phyloP scores from a whole-genome alignment of 2,888 invertebrate genomes.

The Hyalella azteca region DNA sequence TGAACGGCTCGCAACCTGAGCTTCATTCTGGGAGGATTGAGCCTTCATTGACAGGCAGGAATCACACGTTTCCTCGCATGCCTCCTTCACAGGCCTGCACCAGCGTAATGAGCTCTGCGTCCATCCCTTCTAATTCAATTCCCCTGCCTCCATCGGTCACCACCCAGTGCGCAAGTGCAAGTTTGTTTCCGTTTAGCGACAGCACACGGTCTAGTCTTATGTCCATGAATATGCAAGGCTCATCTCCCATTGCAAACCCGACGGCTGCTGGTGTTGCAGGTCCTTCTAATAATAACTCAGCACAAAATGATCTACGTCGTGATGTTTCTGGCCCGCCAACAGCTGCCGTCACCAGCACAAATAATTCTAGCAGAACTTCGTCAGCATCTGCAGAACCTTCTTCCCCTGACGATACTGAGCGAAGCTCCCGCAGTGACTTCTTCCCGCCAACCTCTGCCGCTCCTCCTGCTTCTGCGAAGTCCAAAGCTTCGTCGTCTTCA shows the following conservation, averaged over 20 bases:
- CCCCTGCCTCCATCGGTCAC: conserved; percentile 1
- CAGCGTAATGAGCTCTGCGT: background rate
- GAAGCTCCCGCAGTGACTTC: background rate
- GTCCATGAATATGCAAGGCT: no score
- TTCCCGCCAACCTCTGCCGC: background rate
- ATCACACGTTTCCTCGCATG: background rate
- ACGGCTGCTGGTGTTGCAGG: no score
- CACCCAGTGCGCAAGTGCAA: background rate
- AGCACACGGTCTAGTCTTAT: background rate
- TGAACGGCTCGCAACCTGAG: no score
- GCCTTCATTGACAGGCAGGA: background rate
- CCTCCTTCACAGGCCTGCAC: background rate
- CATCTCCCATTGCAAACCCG: no score
- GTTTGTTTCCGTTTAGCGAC: background rate
- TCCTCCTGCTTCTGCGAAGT: background rate
- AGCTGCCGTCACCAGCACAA: no score
- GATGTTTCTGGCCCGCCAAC: no score
- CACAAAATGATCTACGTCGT: no score
- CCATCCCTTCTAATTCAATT: background rate
- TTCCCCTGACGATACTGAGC: background rate
- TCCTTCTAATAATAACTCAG: no score
- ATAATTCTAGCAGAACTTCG: background rate
- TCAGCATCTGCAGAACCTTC: background rate
- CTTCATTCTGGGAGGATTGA: background rate
- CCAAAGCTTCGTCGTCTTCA: background rate